These are phyloP conservation scores for Liposcelis brunnea DNA, from an alignment of 2,888 invertebrate genomes.

Conservation along the genomic window DNA sequence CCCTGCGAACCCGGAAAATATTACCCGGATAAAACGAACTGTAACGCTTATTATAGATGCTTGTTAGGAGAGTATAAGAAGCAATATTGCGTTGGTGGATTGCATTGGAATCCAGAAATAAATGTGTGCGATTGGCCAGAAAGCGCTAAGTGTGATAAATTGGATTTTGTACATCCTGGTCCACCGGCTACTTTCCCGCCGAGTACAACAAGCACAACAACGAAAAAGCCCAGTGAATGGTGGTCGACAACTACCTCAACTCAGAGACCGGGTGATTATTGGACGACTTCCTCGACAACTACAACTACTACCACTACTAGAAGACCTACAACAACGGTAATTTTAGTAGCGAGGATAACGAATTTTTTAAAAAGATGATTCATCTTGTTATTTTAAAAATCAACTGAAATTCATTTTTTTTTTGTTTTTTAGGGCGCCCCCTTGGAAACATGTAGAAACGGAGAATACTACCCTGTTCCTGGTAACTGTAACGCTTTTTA, in stretches of 20 bases:
- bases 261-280: constrained; percentile 15
- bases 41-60: constrained; percentile 61
- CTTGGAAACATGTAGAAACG: constrained; percentile 36
- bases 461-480: constrained; percentile 56
- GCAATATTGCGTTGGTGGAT: constrained; percentile 58
- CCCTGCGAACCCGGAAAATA: constrained; percentile 31
- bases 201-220: constrained; percentile 14
- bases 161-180: constrained; percentile 9
- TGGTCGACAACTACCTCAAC: constrained; percentile 15
- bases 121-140: constrained; percentile 68
- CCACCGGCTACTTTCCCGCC: neutral
- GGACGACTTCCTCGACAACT: constrained; percentile 13
- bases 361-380: too few species aligned
- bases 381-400: too few species aligned
- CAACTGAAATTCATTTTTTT: neutral
- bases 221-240: constrained; percentile 14
- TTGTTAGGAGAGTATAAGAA: constrained; percentile 50
- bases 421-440: neutral
- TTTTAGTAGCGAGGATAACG: too few species aligned
- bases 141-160: constrained; percentile 43
- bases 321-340: constrained; percentile 16
- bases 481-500: constrained; percentile 53
- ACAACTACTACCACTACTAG: constrained; percentile 12
- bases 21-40: constrained; percentile 44
- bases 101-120: constrained; percentile 56